phyloP scores from a whole-genome alignment of 1,140 invertebrate genomes.

The Apocrypta bakeri region DNA sequence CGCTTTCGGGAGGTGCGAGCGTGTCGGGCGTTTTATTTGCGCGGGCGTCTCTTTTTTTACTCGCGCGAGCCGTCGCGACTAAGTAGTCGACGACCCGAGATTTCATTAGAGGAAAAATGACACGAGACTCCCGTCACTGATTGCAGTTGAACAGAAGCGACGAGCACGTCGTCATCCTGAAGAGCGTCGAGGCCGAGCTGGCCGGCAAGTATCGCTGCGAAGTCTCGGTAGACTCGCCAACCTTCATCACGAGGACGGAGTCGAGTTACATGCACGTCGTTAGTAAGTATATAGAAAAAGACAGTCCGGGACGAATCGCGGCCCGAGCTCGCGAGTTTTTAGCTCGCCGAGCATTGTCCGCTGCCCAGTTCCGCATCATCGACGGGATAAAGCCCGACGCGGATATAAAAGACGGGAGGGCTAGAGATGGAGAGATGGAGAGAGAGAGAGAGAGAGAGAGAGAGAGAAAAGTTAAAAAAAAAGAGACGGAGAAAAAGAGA shows the following conservation, averaged over 20 bases:
- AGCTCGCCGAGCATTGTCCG: neutral
- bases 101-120: too few relatives aligned
- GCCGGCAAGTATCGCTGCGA: conserved; percentile 84
- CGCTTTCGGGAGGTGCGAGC: neutral
- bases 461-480: neutral
- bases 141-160: conserved; percentile 68
- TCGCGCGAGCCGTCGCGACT: too few relatives aligned
- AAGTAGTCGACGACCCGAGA: too few relatives aligned
- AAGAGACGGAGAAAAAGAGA: neutral
- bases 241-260: conserved; percentile 80
- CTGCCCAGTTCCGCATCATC: neutral
- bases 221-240: conserved; percentile 82
- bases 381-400: neutral
- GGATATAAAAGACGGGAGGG: neutral
- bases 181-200: conserved; percentile 79
- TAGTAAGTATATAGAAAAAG: conserved; percentile 82
- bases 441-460: neutral
- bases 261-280: conserved; percentile 82
- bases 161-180: conserved; percentile 78
- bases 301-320: neutral
- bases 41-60: too few relatives aligned
- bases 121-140: too few relatives aligned
- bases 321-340: neutral
- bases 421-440: neutral
- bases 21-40: neutral